phyloP scores from a whole-genome alignment of 2,113 vertebrate genomes.

The Atrichornis clamosus region DNA sequence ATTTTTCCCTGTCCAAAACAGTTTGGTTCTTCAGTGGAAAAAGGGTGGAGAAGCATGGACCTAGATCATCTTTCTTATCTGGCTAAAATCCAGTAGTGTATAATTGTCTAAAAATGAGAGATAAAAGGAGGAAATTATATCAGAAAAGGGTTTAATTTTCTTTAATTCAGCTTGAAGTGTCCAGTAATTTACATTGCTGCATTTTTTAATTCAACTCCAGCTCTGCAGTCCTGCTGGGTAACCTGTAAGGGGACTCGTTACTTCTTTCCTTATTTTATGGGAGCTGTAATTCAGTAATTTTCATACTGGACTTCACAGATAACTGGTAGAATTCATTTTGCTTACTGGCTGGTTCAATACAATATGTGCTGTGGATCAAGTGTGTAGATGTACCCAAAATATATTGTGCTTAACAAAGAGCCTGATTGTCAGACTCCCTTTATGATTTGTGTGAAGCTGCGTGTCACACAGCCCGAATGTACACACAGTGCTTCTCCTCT shows the following conservation, averaged over 20 bases:
- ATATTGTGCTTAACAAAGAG: neutral
- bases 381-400: neutral
- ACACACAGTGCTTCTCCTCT: neutral
- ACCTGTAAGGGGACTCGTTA: fast-evolving
- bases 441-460: neutral
- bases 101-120: neutral
- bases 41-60: neutral
- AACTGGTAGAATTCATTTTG: neutral
- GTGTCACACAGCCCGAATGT: neutral
- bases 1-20: neutral
- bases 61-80: neutral
- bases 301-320: neutral
- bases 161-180: neutral
- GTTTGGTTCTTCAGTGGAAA: neutral
- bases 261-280: neutral
- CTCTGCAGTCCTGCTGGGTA: neutral
- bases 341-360: neutral
- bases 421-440: neutral
- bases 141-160: neutral
- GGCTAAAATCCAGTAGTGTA: neutral
- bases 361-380: neutral
- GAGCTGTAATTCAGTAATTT: neutral
- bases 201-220: fast-evolving
- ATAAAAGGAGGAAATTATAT: neutral
- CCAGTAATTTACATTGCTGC: neutral